phyloP scores from a whole-genome alignment of 2,888 invertebrate genomes.

The Mechanitis messenoides region DNA sequence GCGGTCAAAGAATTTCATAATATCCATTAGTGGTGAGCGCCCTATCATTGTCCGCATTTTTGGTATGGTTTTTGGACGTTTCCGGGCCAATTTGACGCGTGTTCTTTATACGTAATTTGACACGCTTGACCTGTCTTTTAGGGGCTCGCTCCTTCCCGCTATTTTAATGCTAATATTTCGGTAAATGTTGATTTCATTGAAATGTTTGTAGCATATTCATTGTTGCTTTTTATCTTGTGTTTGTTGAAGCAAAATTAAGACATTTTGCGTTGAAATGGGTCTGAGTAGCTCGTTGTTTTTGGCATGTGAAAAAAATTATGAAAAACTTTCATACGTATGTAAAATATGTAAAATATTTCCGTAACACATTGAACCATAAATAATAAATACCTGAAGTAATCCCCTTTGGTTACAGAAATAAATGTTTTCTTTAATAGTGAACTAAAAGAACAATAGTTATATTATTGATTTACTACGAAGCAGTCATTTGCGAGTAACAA shows the following conservation, averaged over 20 bases:
- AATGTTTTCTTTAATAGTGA: no score
- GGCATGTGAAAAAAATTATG: neutral
- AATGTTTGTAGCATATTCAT: constrained; percentile 57
- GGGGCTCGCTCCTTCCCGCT: constrained; percentile 50
- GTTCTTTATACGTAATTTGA: constrained; percentile 20
- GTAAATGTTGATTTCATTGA: constrained; percentile 58
- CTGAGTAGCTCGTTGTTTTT: neutral
- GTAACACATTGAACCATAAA: constrained; percentile 1
- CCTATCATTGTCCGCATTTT: constrained; percentile 14
- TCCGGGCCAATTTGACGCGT: constrained; percentile 11
- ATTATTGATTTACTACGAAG: no score
- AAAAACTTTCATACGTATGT: neutral
- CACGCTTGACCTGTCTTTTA: constrained; percentile 36
- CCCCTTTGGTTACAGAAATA: neutral
- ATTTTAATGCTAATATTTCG: constrained; percentile 66
- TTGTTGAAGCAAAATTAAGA: neutral
- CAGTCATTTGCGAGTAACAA: no score
- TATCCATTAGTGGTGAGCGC: constrained; percentile 7
- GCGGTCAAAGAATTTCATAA: constrained; percentile 11
- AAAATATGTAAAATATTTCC: neutral
- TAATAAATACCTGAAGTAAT: neutral
- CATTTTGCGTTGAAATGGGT: neutral
- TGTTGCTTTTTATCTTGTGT: constrained; percentile 54
- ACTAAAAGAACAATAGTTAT: no score
- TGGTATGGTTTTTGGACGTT: constrained; percentile 11